phyloP scores from a whole-genome alignment of 2,113 vertebrate species.

The Raja brachyura region DNA sequence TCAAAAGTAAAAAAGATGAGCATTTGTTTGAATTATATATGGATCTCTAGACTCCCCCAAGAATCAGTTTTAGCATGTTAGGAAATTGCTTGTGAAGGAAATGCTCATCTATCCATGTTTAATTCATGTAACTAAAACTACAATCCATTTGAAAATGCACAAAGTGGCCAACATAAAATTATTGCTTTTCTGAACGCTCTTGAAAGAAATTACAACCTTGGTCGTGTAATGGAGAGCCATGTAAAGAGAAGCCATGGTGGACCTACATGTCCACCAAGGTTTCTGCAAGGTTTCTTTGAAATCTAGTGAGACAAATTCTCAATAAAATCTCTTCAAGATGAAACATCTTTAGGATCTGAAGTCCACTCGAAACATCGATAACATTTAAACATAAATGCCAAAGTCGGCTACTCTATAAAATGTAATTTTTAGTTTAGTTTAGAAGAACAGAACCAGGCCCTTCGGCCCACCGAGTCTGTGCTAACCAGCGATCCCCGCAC shows the following conservation, averaged over 20 bases:
- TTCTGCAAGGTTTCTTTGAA: neutral
- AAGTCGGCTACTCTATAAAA: neutral
- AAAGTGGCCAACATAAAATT: neutral
- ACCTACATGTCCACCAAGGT: neutral
- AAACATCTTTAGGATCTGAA: neutral
- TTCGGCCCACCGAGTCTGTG: no score
- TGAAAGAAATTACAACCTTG: neutral
- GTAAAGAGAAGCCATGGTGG: neutral
- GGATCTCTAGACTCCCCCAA: neutral
- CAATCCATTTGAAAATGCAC: neutral
- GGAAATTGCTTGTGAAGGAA: neutral
- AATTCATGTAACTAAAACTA: slow-evolving; percentile 8
- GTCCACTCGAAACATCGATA: neutral
- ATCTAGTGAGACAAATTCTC: no score
- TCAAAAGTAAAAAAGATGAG: neutral
- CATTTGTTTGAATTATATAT: neutral
- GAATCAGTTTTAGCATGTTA: neutral
- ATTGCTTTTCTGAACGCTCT: neutral
- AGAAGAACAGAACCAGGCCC: no score
- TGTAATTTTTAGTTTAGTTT: no score
- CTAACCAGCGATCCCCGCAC: no score
- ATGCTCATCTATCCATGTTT: neutral
- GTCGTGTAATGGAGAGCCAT: neutral
- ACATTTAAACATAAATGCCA: neutral
- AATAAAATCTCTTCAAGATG: neutral